phyloP scores from a whole-genome alignment of 2,888 invertebrate species.

The Eurytoma californica region DNA sequence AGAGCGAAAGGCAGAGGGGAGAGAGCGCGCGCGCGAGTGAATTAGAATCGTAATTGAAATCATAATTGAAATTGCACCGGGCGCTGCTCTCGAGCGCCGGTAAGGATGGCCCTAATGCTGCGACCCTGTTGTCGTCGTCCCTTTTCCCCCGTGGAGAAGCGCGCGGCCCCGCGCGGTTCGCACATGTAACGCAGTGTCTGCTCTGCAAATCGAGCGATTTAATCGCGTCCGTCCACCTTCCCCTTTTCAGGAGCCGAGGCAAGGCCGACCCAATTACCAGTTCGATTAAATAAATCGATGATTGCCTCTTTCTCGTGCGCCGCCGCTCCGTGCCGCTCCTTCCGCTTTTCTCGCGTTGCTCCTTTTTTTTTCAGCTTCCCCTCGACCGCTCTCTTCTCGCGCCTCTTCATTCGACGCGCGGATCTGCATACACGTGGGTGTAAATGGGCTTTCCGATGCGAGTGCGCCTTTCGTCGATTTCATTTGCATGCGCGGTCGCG shows the following conservation, averaged over 20 bases:
- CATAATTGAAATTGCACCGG: conserved; percentile 55
- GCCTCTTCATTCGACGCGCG: neutral
- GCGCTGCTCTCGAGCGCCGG: neutral
- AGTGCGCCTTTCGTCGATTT: conserved; percentile 4
- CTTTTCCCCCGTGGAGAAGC: conserved; percentile 3
- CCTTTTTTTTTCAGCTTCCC: neutral
- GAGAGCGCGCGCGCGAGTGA: conserved; percentile 22
- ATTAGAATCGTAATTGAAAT: conserved; percentile 58
- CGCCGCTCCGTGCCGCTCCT: too few relatives aligned
- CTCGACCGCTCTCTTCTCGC: neutral
- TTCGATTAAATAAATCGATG: conserved; percentile 71
- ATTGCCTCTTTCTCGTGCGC: conserved; percentile 61
- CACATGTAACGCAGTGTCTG: conserved; percentile 13
- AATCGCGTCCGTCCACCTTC: conserved; percentile 59
- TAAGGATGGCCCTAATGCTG: conserved; percentile 43
- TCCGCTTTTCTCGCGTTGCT: conserved; percentile 47
- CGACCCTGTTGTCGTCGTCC: conserved; percentile 1
- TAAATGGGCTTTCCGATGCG: neutral
- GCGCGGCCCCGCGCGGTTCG: neutral
- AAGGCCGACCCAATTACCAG: conserved; percentile 66
- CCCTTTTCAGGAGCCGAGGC: conserved; percentile 38
- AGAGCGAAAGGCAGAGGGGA: neutral
- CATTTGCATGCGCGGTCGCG: conserved; percentile 17
- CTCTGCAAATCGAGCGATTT: conserved; percentile 58
- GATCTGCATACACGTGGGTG: neutral